Conservation (phyloP, 2,797 vertebrate species). For the Cyprinodon diabolis region DNA sequence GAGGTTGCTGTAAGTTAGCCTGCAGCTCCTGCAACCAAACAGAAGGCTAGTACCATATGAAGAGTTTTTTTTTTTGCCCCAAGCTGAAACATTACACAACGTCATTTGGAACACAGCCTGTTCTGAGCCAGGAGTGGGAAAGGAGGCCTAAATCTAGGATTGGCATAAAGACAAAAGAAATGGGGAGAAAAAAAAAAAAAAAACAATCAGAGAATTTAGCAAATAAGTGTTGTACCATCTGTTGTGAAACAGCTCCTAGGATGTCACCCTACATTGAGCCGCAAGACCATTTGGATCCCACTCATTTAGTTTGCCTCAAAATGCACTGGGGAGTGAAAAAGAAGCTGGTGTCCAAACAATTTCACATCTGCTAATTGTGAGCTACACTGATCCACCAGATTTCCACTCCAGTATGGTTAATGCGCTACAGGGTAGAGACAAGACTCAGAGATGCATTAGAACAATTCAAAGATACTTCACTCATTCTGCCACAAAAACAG, state of each 20-base stretch:
- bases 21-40: constrained; percentile 62
- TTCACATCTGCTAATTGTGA: constrained; percentile 78
- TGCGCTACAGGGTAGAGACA: constrained; percentile 47
- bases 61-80: constrained; percentile 59
- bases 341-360: constrained; percentile 77
- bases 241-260: constrained; percentile 65
- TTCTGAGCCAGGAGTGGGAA: constrained; percentile 53
- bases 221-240: constrained; percentile 80
- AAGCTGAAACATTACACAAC: constrained; percentile 77
- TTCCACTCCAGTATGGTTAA: constrained; percentile 55
- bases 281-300: constrained; percentile 71
- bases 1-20: constrained; percentile 56
- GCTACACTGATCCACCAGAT: constrained; percentile 74
- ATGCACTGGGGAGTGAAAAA: constrained; percentile 75
- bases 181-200: constrained; percentile 44
- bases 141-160: constrained; percentile 46
- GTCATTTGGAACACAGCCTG: constrained; percentile 66
- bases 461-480: constrained; percentile 40
- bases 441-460: constrained; percentile 49
- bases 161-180: constrained; percentile 28
- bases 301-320: constrained; percentile 79
- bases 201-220: constrained; percentile 78
- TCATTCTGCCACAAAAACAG: constrained; percentile 22
- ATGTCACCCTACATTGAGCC: constrained; percentile 77
- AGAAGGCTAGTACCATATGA: constrained; percentile 79